These are phyloP conservation scores for Agrochola macilenta DNA, from an alignment of 2,888 invertebrate genomes.

Conservation along the genomic window DNA sequence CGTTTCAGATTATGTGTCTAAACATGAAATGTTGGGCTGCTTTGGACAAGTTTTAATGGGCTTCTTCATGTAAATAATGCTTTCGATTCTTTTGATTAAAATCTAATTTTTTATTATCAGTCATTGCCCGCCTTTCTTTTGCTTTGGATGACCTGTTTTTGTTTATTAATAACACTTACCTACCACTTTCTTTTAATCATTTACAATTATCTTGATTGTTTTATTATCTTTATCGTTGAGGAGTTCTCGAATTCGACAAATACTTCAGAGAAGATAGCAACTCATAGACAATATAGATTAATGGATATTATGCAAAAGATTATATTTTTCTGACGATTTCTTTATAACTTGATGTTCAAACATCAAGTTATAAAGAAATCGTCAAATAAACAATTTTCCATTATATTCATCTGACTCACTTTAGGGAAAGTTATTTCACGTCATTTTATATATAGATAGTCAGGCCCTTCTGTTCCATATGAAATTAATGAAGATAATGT, in stretches of 20 bases:
- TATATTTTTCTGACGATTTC: conserved; percentile 22
- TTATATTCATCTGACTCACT: not conserved
- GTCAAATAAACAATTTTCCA: conserved; percentile 9
- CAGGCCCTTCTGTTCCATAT: not conserved
- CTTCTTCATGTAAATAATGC: conserved; percentile 4
- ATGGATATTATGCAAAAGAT: conserved; percentile 27
- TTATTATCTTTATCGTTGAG: conserved; percentile 23
- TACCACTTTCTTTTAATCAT: conserved; percentile 16
- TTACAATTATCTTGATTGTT: conserved; percentile 30
- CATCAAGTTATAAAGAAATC: too few species aligned
- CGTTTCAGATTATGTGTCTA: not conserved
- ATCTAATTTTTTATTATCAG: conserved; percentile 18
- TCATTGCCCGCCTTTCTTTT: conserved; percentile 22
- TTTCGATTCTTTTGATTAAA: conserved; percentile 8
- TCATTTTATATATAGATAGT: not conserved
- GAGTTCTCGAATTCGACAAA: conserved; percentile 33
- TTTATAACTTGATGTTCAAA: conserved; percentile 9
- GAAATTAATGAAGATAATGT: not conserved
- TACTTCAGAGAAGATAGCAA: conserved; percentile 18
- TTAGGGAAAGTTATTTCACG: not conserved
- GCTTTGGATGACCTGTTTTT: not conserved
- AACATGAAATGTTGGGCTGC: not conserved
- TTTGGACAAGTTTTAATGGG: not conserved
- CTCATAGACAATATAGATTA: conserved; percentile 10
- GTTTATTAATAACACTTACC: not conserved